Percentiles rank a stretch among this genome's conserved stretches.
These are phyloP conservation scores for Arrhamphus sclerolepis DNA, from an alignment of 2,797 vertebrate species.

Conservation along the genomic window DNA sequence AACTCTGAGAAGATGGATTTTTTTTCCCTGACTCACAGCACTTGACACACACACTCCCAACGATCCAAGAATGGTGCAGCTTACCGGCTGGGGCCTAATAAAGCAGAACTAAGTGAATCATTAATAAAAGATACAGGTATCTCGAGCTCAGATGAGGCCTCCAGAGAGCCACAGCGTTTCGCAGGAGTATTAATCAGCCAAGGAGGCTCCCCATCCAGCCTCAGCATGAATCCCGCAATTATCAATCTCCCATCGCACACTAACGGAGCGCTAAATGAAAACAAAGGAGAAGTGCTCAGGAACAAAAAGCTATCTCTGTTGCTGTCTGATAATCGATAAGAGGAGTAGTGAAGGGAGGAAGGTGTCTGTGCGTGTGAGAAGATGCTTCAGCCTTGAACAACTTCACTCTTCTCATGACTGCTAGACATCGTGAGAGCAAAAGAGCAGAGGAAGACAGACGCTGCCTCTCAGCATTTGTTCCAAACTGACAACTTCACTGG, in stretches of 20 bases:
- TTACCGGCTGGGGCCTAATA: constrained; percentile 58
- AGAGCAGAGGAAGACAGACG: constrained; percentile 18
- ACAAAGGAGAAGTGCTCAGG: constrained; percentile 62
- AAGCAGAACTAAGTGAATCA: constrained; percentile 76
- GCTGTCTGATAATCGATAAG: constrained; percentile 51
- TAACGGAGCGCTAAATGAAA: constrained; percentile 74
- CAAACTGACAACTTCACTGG: constrained; percentile 42
- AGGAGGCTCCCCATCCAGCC: constrained; percentile 8
- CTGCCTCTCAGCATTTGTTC: constrained; percentile 43
- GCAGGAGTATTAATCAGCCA: constrained; percentile 56
- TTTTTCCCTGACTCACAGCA: constrained; percentile 30
- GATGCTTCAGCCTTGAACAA: constrained; percentile 22
- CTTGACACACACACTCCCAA: constrained; percentile 3
- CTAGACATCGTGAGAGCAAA: constrained; percentile 23
- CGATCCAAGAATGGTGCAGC: constrained; percentile 15
- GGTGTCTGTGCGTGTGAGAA: constrained; percentile 15
- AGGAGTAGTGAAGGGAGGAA: constrained; percentile 22
- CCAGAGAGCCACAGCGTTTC: constrained; percentile 40
- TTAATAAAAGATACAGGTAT: constrained; percentile 77
- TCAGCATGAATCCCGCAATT: constrained; percentile 40
- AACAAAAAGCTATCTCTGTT: constrained; percentile 49
- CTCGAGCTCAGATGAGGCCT: constrained; percentile 37
- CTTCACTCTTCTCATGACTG: constrained; percentile 19
- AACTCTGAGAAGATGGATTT: constrained; percentile 42
- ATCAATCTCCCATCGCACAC: constrained; percentile 53